Evolutionary conservation across 2,797 vertebrate genomes (phyloP), one percentile per base, ranked within the genome.

Genomic region (Caiman crocodilus): DNA sequence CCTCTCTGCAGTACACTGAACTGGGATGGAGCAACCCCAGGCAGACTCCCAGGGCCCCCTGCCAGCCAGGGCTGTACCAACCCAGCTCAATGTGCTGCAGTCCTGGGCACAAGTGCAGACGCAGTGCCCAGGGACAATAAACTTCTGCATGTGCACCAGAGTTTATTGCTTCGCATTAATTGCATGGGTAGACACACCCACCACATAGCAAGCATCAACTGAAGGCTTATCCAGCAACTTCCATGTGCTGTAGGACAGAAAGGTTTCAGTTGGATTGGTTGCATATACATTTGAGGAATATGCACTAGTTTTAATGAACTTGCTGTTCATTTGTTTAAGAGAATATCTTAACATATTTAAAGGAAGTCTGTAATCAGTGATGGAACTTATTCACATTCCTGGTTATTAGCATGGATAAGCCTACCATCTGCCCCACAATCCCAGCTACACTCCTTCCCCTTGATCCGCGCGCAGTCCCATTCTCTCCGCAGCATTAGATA

Each of bases 271-370:
- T 92, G 14, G 11, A 82, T 93, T 93, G 74, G 85, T 85, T 88
- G 86, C 69, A 81, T 0, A 1, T 30, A 59, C 82, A 50, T 84
- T 92, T 86, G 71, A 85, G 28, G 82, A 94, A 89, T 16, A 11
- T 67, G 8, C 86, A 50, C 61, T 77, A 71, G 56, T 86, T 74
- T 76, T 65, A 93, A 94, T 56, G 76, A 90, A 95, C 88, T 82
- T 10, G 42, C 35, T 67, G 21, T 20, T 82, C 23, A 60, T 84
- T 95, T 50, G 42, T 50, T 50, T 63, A 81, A 23, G 85, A 50
- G 30, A 77, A 87, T 63, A 87, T 79, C 65, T 90, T 71, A 76
- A 60, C 55, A 77, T 57, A 75, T 80, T 81, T 79, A 9, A 87
- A 92, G 64, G 17, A 90, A 86, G 35, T 67, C 82, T 76, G 32